A percentile compares a stretch with the other conserved stretches of the same genome.
These are phyloP conservation scores for Morpho achilles DNA, from an alignment of 2,888 invertebrate genomes.

Conservation along the genomic window DNA sequence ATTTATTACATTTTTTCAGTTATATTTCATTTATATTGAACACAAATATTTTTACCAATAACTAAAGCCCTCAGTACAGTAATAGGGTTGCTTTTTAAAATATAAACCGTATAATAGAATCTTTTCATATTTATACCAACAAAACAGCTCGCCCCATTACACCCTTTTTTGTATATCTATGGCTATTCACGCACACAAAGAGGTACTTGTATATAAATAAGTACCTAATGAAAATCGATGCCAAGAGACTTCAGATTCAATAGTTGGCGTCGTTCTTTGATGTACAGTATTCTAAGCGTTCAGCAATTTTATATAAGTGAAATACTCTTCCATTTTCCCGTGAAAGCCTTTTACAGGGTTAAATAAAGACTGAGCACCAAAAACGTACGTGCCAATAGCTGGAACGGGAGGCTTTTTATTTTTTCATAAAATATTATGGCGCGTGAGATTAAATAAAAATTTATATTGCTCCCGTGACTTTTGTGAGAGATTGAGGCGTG, in stretches of 20 bases:
- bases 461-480: conserved; percentile 18
- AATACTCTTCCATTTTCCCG: conserved; percentile 22
- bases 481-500: conserved; percentile 3
- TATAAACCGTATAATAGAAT: too few species aligned
- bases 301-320: conserved; percentile 18
- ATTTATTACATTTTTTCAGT: too few species aligned
- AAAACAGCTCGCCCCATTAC: too few species aligned
- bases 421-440: conserved; percentile 27
- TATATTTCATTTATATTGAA: too few species aligned
- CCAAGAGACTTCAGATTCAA: conserved; percentile 14
- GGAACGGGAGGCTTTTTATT: conserved; percentile 22
- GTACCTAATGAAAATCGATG: too few species aligned
- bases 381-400: conserved; percentile 28
- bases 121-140: too few species aligned
- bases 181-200: neutral
- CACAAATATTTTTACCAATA: too few species aligned
- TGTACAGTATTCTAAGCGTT: conserved; percentile 12
- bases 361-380: conserved; percentile 25
- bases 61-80: too few species aligned
- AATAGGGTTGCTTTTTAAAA: too few species aligned
- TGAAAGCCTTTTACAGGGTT: conserved; percentile 23
- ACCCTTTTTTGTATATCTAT: neutral
- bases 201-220: conserved; percentile 17
- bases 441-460: conserved; percentile 27
- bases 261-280: conserved; percentile 12